Percentiles rank a stretch among this genome's conserved stretches.
These are phyloP conservation scores for Antheraea mylitta DNA, from an alignment of 1,140 invertebrate species.

Conservation along the genomic window DNA sequence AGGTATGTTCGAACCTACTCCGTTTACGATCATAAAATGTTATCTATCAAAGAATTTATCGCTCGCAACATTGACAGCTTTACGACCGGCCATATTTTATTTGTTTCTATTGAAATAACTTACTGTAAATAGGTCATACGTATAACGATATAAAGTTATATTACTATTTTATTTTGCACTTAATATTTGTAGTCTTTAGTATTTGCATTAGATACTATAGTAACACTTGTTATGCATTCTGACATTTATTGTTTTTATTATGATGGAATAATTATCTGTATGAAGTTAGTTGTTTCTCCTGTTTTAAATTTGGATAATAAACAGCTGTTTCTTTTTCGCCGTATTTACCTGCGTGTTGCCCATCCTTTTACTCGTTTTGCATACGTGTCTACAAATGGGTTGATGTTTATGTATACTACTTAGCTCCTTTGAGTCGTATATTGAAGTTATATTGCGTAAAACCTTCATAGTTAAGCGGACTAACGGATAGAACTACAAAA, in stretches of 20 bases:
- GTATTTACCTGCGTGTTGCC: too few species aligned
- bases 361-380: too few species aligned
- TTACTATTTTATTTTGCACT: background rate
- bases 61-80: slow-evolving; percentile 27
- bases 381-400: too few species aligned
- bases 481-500: too few species aligned
- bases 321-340: too few species aligned
- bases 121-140: slow-evolving; percentile 15
- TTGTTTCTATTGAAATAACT: slow-evolving; percentile 11
- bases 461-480: too few species aligned
- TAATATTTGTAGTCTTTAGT: slow-evolving; percentile 1
- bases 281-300: too few species aligned
- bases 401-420: too few species aligned
- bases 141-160: slow-evolving; percentile 1
- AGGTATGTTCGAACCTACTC: slow-evolving; percentile 46
- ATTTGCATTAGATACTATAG: background rate
- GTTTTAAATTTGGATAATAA: too few species aligned
- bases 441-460: too few species aligned
- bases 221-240: background rate
- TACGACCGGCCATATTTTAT: slow-evolving; percentile 28
- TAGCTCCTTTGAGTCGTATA: too few species aligned
- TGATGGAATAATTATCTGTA: too few species aligned
- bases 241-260: background rate
- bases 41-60: slow-evolving; percentile 21
- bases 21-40: slow-evolving; percentile 17